Evolutionary conservation across 2,113 vertebrate species (phyloP), one percentile per base, ranked within the genome.

Genomic region (Urocolius indicus): DNA sequence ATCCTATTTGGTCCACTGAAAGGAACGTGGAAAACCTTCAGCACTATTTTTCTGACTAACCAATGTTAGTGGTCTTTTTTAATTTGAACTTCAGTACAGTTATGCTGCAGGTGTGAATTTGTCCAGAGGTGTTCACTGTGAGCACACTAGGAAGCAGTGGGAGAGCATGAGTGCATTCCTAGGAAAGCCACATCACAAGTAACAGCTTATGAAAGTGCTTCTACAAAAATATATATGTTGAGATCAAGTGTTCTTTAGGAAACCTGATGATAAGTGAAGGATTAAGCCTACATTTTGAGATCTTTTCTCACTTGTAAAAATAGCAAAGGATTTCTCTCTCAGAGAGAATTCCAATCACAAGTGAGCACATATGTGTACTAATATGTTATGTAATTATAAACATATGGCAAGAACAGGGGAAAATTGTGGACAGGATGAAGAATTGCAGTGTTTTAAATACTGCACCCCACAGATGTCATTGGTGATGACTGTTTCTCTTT

Each of bases 391-490:
- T n/a, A 87, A 57, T 49, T 61, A 22, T 45, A 79, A 92, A 48
- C 4, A 2, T 3, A 9, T 3, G 3, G 32, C 72, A 30, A 59
- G 76, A 92, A 57, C 24, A 87, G 22, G 9, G n/a, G 84, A 57
- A 54, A 57, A 3, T 24, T 59, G 5, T 55, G 43, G 38, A 26
- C 13, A 52, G 34, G 10, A 63, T 22, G 10, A 82, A 51, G 22
- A 34, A n/a, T 24, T 66, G 14, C 19, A 49, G 13, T 61, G 16
- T 22, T 57, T 90, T 34, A 92, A 90, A 79, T 79, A 46, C 10
- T 2, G 2, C 30, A 68, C 7, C 3, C 13, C 13, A 48, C 0
- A 59, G 34, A 34, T 29, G 3, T 32, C 3, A 9, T 24, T 1
- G 24, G 12, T 38, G 13, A 32, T 59, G 7, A 34, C 13, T 57